Conservation (phyloP, 2,797 vertebrate genomes). For the Hipposideros larvatus region DNA sequence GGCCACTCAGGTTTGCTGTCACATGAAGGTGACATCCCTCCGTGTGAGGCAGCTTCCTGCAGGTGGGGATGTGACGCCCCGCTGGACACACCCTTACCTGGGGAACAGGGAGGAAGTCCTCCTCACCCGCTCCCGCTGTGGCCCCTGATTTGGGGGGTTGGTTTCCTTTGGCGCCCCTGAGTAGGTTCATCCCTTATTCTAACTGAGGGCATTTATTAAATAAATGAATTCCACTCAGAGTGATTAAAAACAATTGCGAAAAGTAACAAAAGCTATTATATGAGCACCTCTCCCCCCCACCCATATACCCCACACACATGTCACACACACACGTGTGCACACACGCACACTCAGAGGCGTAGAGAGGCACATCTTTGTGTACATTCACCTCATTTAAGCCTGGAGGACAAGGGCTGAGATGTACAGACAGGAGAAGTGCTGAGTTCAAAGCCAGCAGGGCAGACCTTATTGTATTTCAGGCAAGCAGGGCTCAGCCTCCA, state of each 20-base stretch:
- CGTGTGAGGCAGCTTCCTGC: no score
- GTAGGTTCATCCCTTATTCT: not conserved
- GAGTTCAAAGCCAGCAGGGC: not conserved
- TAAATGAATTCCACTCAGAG: no score
- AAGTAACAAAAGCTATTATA: not conserved
- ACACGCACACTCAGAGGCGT: not conserved
- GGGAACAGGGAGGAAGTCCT: accelerated
- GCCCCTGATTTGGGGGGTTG: not conserved
- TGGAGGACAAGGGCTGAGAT: not conserved
- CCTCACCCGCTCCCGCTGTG: accelerated
- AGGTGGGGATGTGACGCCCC: accelerated
- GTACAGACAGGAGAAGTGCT: accelerated
- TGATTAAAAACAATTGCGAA: no score
- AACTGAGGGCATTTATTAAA: not conserved
- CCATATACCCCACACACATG: accelerated
- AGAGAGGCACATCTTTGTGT: not conserved
- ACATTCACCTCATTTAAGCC: accelerated
- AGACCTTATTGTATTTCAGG: accelerated
- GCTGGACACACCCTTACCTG: accelerated
- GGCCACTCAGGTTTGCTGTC: not conserved
- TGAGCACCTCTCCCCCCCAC: not conserved
- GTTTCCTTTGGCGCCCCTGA: not conserved
- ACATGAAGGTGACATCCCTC: accelerated
- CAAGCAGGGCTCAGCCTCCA: not conserved
- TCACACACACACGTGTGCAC: not conserved